Percentiles rank a stretch among this genome's conserved stretches.
Evolutionary conservation across 2,797 vertebrate species (phyloP).

Genomic region (Acanthis flammea): DNA sequence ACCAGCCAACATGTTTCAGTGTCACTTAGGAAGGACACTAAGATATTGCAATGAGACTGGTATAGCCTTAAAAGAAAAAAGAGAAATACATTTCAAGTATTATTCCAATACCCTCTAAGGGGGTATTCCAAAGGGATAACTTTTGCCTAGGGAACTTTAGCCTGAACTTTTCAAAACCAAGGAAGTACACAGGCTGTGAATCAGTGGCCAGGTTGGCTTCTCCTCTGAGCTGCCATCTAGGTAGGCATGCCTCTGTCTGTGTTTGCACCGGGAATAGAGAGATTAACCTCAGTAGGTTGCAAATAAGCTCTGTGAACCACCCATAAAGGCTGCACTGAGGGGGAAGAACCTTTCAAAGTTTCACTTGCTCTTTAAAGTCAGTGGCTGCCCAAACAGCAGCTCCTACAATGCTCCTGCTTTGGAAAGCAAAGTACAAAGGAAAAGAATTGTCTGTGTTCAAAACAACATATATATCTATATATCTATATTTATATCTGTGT

Average conservation of each 20-base stretch:
- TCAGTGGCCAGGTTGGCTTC: background rate
- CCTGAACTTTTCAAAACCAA: background rate
- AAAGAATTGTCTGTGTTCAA: background rate
- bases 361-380: background rate
- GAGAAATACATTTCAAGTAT: background rate
- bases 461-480: background rate
- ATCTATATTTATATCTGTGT: background rate
- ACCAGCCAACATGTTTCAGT: slow-evolving; percentile 13
- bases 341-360: background rate
- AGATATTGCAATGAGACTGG: background rate
- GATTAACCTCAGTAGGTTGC: background rate
- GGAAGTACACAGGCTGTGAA: background rate
- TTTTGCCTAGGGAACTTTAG: background rate
- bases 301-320: background rate
- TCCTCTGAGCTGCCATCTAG: background rate
- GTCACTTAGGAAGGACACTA: slow-evolving; percentile 30
- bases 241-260: background rate
- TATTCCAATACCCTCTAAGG: background rate
- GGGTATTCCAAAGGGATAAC: background rate
- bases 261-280: background rate
- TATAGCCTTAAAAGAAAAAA: background rate
- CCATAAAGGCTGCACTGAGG: background rate
- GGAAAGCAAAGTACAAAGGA: background rate
- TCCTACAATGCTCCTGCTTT: background rate
- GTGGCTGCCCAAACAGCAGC: background rate